These are phyloP conservation scores for Drosophila monieri DNA, from an alignment of 2,888 invertebrate genomes.

Conservation along the genomic window DNA sequence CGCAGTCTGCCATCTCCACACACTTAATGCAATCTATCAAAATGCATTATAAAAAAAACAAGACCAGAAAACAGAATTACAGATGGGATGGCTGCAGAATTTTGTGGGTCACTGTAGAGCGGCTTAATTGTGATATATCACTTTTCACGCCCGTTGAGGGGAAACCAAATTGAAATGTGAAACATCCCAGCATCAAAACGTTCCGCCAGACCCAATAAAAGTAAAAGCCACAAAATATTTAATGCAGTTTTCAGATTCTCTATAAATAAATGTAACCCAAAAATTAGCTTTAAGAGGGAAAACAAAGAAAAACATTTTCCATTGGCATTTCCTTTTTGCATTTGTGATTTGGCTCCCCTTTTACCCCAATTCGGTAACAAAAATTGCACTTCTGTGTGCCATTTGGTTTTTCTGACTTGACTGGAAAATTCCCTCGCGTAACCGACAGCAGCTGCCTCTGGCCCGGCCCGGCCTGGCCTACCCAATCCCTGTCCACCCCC, in stretches of 20 bases:
- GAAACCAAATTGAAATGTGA: constrained; percentile 20
- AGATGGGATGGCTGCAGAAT: constrained; percentile 32
- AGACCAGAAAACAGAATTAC: constrained; percentile 6
- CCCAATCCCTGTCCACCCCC: constrained; percentile 10
- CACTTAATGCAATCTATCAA: constrained; percentile 74
- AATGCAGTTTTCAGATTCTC: constrained; percentile 28
- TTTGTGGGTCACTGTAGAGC: constrained; percentile 65
- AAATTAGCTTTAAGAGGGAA: constrained; percentile 42
- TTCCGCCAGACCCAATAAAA: constrained; percentile 27
- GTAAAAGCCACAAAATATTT: constrained; percentile 28
- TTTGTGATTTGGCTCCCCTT: constrained; percentile 34
- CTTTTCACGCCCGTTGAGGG: constrained; percentile 34
- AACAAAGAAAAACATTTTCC: constrained; percentile 21
- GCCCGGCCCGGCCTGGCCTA: not conserved
- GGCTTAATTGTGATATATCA: constrained; percentile 76
- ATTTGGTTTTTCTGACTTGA: constrained; percentile 57
- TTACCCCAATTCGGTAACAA: constrained; percentile 41
- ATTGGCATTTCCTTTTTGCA: constrained; percentile 46
- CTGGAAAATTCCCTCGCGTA: constrained; percentile 64
- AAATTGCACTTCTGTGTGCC: constrained; percentile 74
- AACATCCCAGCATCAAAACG: constrained; percentile 21
- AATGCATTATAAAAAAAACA: constrained; percentile 60
- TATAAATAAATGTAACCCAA: constrained; percentile 10
- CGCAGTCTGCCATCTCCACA: constrained; percentile 27
- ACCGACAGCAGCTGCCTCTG: constrained; percentile 31